These are phyloP conservation scores for Strigops habroptila DNA, from an alignment of 2,113 vertebrate species.

Conservation along the genomic window DNA sequence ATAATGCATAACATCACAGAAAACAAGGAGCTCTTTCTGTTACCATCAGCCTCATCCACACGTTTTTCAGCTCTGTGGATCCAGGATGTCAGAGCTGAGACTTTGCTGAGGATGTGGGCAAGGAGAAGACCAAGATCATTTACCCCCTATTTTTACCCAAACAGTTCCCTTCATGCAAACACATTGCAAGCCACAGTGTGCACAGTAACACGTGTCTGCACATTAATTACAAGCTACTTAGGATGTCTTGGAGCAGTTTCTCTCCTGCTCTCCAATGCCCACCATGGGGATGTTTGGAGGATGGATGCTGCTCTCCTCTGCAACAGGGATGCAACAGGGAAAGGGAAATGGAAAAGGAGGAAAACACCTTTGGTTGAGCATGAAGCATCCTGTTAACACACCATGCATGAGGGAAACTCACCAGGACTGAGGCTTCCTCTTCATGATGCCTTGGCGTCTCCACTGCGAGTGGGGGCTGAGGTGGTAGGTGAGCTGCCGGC, in stretches of 20 bases:
- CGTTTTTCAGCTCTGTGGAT: background rate
- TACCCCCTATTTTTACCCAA: background rate
- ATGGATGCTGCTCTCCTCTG: background rate
- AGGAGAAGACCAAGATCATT: background rate
- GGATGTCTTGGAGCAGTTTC: background rate
- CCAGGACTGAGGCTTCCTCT: slow-evolving; percentile 96
- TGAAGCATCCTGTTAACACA: rapidly evolving
- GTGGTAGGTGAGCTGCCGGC: slow-evolving; percentile 96
- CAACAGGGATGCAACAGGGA: background rate
- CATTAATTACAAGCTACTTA: background rate
- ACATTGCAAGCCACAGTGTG: rapidly evolving
- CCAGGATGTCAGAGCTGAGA: background rate
- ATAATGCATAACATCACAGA: background rate
- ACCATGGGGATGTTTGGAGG: background rate
- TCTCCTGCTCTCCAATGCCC: background rate
- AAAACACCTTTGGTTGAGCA: background rate
- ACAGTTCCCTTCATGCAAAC: background rate
- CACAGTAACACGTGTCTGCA: rapidly evolving
- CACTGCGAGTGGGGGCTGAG: slow-evolving; percentile 97
- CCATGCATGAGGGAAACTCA: slow-evolving; percentile 58
- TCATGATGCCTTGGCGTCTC: slow-evolving; percentile 89
- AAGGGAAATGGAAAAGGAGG: background rate
- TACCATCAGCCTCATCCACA: background rate
- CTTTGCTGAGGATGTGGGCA: background rate
- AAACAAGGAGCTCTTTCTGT: background rate